These are phyloP conservation scores for Gymnothorax javanicus DNA, from an alignment of 2,797 vertebrate species.

Conservation along the genomic window DNA sequence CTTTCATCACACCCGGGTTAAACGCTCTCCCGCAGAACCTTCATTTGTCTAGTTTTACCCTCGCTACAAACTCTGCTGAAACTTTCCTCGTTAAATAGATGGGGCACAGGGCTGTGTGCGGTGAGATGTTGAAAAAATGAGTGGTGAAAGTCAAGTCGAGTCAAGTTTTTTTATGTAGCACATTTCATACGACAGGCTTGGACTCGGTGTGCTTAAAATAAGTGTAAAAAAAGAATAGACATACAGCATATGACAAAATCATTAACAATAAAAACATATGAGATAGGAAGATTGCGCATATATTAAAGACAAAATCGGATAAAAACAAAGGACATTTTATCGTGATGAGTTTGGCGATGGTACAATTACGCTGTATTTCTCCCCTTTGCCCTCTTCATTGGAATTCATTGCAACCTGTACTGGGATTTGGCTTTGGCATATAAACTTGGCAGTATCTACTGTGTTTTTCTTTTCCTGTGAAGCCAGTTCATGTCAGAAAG, in stretches of 20 bases:
- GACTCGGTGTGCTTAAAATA: too few species aligned
- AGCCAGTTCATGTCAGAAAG: constrained; percentile 13
- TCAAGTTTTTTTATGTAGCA: too few species aligned
- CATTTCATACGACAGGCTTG: too few species aligned
- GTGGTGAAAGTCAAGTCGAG: background rate
- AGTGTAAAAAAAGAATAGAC: too few species aligned
- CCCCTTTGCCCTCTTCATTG: background rate
- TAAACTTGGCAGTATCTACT: background rate
- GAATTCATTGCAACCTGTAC: background rate
- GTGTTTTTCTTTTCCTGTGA: background rate
- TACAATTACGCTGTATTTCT: background rate
- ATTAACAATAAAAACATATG: too few species aligned
- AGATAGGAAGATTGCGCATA: too few species aligned
- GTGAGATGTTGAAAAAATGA: background rate
- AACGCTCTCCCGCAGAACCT: background rate
- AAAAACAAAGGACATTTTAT: background rate
- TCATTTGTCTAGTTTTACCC: constrained; percentile 26
- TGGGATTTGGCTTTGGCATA: background rate
- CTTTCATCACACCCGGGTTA: constrained; percentile 15
- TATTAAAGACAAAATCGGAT: too few species aligned
- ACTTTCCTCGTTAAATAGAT: constrained; percentile 9
- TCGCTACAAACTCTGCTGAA: background rate
- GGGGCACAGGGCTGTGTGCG: too few species aligned
- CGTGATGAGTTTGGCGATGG: background rate
- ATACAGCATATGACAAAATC: too few species aligned